Evolutionary conservation across 1,140 invertebrate genomes (phyloP).

Genomic region (Choristoneura fumiferana): DNA sequence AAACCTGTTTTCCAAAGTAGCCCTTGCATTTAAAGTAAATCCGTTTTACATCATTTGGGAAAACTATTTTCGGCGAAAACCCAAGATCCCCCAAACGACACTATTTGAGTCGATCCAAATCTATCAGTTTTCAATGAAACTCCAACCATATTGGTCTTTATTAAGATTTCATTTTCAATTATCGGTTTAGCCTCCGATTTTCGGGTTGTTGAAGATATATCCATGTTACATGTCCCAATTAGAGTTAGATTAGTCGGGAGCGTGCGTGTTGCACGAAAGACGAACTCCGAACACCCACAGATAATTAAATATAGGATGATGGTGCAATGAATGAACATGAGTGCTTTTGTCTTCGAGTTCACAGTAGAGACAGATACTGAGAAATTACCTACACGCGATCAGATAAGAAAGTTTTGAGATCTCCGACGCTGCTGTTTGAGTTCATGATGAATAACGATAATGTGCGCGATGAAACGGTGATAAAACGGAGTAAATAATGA

Average conservation of each 20-base stretch:
- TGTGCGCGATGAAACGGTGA: too few species aligned
- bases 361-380: conserved; percentile 8
- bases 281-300: conserved; percentile 34
- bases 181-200: conserved; percentile 9
- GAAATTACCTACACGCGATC: conserved; percentile 13
- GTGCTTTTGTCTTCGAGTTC: conserved; percentile 13
- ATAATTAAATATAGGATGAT: conserved; percentile 23
- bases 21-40: too few species aligned
- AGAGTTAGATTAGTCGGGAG: conserved; percentile 22
- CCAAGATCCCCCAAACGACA: too few species aligned
- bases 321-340: conserved; percentile 14
- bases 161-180: conserved; percentile 1
- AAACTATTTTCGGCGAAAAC: too few species aligned
- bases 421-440: conserved; percentile 19
- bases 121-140: too few species aligned
- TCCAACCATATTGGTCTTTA: not conserved
- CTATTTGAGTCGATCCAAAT: too few species aligned
- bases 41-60: too few species aligned
- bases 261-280: conserved; percentile 31
- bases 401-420: conserved; percentile 8
- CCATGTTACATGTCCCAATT: conserved; percentile 14
- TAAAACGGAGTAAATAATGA: too few species aligned
- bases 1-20: too few species aligned
- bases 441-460: not conserved
- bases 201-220: not conserved